phyloP scores from a whole-genome alignment of 2,797 vertebrate species.

The Glyptemys insculpta region DNA sequence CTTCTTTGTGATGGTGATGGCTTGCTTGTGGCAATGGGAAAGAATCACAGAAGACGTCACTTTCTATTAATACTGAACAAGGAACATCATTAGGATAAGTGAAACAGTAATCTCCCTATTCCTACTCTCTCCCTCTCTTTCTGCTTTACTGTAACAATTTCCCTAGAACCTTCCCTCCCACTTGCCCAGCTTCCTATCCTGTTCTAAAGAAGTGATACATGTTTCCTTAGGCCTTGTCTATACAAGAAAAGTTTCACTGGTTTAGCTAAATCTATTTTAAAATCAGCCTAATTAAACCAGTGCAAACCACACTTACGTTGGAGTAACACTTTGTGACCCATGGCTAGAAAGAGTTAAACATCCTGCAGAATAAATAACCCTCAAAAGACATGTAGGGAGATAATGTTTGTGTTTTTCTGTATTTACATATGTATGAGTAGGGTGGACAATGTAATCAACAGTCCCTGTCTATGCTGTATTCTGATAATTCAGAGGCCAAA shows the following conservation, averaged over 20 bases:
- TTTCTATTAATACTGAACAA: neutral
- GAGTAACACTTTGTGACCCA: neutral
- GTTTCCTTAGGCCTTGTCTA: neutral
- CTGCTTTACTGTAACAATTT: neutral
- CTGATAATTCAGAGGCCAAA: too few species aligned
- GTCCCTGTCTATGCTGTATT: too few species aligned
- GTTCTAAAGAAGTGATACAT: rapidly evolving
- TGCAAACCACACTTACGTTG: neutral
- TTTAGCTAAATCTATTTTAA: neutral
- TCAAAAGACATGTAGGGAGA: too few species aligned
- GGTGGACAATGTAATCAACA: too few species aligned
- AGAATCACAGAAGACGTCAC: neutral
- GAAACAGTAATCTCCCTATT: neutral
- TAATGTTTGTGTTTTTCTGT: too few species aligned
- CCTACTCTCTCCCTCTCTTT: rapidly evolving
- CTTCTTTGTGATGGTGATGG: too few species aligned
- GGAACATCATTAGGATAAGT: neutral
- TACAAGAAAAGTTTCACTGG: neutral
- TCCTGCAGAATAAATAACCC: too few species aligned
- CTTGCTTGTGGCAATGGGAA: rapidly evolving
- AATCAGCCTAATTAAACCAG: neutral
- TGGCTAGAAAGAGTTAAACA: too few species aligned
- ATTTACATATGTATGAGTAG: too few species aligned
- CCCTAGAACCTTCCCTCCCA: neutral
- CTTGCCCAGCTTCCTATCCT: too few species aligned